Evolutionary conservation across 2,888 invertebrate species (phyloP).

Genomic region (Sphecodes monilicornis): DNA sequence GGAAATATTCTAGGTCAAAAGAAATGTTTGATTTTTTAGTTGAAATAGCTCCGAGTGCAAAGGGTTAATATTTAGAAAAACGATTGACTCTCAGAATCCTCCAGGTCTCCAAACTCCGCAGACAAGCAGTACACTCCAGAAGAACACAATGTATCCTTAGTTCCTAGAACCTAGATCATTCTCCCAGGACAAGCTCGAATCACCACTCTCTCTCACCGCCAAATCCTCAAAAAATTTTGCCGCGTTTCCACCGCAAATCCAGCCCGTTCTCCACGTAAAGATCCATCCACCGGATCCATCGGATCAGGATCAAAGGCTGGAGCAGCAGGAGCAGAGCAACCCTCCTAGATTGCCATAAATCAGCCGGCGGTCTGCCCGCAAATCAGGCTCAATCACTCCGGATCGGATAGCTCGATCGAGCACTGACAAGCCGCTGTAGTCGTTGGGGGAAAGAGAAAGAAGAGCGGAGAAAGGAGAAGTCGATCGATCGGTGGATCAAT

Average conservation of each 20-base stretch:
- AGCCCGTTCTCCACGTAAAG: neutral
- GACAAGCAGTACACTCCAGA: too few relatives aligned
- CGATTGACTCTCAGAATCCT: neutral
- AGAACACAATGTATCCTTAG: neutral
- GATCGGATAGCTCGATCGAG: constrained; percentile 55
- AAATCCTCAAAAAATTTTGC: constrained; percentile 1
- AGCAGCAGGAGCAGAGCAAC: constrained; percentile 8
- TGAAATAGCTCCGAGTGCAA: too few relatives aligned
- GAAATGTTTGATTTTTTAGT: too few relatives aligned
- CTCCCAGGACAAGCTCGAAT: neutral
- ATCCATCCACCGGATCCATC: neutral
- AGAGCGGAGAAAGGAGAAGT: neutral
- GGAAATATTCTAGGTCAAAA: too few relatives aligned
- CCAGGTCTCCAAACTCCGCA: neutral
- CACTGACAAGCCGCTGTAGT: constrained; percentile 57
- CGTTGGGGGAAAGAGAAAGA: constrained; percentile 10
- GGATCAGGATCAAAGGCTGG: constrained; percentile 15
- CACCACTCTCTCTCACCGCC: neutral
- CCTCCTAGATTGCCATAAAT: constrained; percentile 49
- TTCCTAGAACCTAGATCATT: neutral
- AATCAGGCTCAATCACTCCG: constrained; percentile 55
- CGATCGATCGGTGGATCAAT: constrained; percentile 78
- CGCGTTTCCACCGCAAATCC: neutral
- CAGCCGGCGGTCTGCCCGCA: constrained; percentile 46
- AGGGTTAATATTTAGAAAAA: neutral